phyloP scores from a whole-genome alignment of 2,797 vertebrate species.

The Gadopsis bispinosus region DNA sequence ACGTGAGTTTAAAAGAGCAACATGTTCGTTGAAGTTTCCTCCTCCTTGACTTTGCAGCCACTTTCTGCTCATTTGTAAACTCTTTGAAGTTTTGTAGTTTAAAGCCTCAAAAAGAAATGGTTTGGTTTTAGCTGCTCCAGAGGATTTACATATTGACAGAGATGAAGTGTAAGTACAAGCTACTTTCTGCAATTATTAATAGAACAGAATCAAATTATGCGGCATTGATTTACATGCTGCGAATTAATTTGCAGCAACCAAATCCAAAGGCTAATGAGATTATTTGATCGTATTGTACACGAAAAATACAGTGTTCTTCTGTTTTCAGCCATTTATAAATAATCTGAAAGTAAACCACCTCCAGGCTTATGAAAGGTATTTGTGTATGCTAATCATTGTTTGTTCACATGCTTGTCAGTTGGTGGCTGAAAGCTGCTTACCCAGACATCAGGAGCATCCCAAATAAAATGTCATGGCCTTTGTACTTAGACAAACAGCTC shows the following conservation, averaged over 20 bases:
- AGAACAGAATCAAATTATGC: conserved; percentile 42
- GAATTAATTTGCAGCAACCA: conserved; percentile 52
- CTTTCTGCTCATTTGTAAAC: conserved; percentile 18
- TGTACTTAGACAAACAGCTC: conserved; percentile 68
- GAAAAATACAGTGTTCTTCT: conserved; percentile 36
- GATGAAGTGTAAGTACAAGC: conserved; percentile 51
- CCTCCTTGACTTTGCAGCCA: conserved; percentile 3
- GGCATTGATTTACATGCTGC: conserved; percentile 48
- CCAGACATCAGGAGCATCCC: conserved; percentile 51
- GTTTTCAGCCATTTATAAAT: conserved; percentile 53
- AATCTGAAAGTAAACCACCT: conserved; percentile 36
- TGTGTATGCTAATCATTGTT: conserved; percentile 72
- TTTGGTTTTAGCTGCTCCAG: not conserved
- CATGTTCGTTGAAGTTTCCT: conserved; percentile 17
- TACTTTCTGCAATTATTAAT: conserved; percentile 51
- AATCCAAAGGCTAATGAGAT: conserved; percentile 60
- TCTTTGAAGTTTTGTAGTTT: conserved; percentile 31
- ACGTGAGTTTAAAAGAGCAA: not conserved
- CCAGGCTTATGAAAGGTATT: conserved; percentile 40
- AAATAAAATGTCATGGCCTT: conserved; percentile 69
- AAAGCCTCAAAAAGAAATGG: conserved; percentile 23
- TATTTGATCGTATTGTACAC: conserved; percentile 52
- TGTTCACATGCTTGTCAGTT: conserved; percentile 64
- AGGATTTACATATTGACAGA: conserved; percentile 65
- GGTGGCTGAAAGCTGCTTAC: conserved; percentile 65